Conservation (phyloP, 2,113 vertebrate genomes). For the Aepyceros melampus region DNA sequence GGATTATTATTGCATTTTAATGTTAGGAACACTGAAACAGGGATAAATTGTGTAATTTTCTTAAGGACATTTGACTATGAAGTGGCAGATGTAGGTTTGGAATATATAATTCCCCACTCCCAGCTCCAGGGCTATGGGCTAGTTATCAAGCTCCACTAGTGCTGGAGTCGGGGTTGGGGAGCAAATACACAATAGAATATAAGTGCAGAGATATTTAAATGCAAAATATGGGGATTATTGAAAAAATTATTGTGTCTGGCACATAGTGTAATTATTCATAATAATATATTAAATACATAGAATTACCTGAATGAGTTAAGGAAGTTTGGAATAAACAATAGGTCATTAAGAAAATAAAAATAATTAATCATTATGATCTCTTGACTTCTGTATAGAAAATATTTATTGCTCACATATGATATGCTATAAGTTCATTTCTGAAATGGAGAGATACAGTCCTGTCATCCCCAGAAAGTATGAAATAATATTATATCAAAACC, state of each 20-base stretch:
- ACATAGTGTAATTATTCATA: neutral
- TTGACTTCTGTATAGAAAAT: neutral
- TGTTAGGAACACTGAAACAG: neutral
- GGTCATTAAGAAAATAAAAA: neutral
- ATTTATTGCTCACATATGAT: neutral
- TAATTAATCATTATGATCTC: neutral
- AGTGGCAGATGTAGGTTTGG: neutral
- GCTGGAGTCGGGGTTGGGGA: neutral
- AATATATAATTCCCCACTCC: neutral
- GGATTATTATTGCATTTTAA: neutral
- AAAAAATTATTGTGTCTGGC: neutral
- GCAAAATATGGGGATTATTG: neutral
- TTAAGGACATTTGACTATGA: neutral
- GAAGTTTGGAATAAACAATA: neutral
- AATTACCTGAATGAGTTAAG: neutral
- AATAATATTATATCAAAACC: neutral
- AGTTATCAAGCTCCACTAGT: neutral
- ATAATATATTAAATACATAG: neutral
- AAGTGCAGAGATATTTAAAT: neutral
- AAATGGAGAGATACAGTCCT: neutral
- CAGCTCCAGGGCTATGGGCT: fast-evolving
- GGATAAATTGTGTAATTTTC: neutral
- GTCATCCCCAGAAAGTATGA: neutral
- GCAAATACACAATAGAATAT: neutral
- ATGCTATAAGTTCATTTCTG: neutral